A percentile compares a stretch with the other conserved stretches of the same genome.
These are phyloP conservation scores for Tyria jacobaeae DNA, from an alignment of 2,888 invertebrate genomes.

Conservation along the genomic window DNA sequence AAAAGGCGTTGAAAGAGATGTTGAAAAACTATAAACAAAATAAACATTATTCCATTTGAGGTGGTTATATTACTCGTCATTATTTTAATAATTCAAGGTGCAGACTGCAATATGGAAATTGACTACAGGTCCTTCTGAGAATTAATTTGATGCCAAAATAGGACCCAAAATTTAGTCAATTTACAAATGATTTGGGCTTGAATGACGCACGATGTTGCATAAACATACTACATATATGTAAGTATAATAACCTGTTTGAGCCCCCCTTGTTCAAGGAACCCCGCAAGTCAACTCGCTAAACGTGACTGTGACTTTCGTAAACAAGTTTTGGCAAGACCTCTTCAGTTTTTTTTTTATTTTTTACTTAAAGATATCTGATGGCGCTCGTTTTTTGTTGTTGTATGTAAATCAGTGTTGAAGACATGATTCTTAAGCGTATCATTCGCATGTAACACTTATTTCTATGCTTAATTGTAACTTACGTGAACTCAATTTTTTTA, in stretches of 20 bases:
- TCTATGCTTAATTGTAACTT: neutral
- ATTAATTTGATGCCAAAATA: slow-evolving; percentile 34
- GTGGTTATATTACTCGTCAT: slow-evolving; percentile 5
- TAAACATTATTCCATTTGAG: neutral
- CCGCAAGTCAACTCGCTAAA: slow-evolving; percentile 49
- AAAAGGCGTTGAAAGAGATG: neutral
- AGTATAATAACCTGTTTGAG: slow-evolving; percentile 40
- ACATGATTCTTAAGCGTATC: neutral
- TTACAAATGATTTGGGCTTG: slow-evolving; percentile 40
- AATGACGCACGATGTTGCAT: slow-evolving; percentile 42
- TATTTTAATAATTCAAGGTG: slow-evolving; percentile 10
- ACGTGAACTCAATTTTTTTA: too few species aligned
- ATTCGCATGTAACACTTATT: neutral
- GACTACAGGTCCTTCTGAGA: slow-evolving; percentile 35
- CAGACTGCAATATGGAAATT: slow-evolving; percentile 6
- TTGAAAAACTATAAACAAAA: neutral
- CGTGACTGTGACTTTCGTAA: slow-evolving; percentile 59
- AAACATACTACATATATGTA: slow-evolving; percentile 15
- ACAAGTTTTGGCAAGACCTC: slow-evolving; percentile 53
- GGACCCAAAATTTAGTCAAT: slow-evolving; percentile 41
- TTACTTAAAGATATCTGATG: slow-evolving; percentile 50
- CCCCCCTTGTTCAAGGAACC: slow-evolving; percentile 29
- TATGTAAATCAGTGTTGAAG: slow-evolving; percentile 42
- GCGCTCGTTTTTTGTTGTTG: slow-evolving; percentile 46
- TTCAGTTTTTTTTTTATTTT: slow-evolving; percentile 39